phyloP scores from a whole-genome alignment of 2,113 vertebrate genomes.

The Chloroceryle aenea region DNA sequence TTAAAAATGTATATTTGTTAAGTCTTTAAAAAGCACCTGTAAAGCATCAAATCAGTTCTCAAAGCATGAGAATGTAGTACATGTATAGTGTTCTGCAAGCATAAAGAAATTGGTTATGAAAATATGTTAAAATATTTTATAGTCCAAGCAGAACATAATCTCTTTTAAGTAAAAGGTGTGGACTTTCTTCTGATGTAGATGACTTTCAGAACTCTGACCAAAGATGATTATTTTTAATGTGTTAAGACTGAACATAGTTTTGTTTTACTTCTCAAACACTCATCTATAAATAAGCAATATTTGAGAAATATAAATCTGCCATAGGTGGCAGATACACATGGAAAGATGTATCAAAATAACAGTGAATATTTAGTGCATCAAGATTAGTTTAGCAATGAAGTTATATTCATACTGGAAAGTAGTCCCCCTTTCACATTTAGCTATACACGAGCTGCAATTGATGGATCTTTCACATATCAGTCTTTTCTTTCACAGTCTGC shows the following conservation, averaged over 20 bases:
- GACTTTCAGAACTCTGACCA: not conserved
- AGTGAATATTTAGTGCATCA: not conserved
- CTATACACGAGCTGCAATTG: not conserved
- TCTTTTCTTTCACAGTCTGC: not conserved
- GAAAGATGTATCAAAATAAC: not conserved
- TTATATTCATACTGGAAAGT: not conserved
- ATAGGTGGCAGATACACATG: not conserved
- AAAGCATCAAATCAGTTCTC: not conserved
- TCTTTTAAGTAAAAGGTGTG: not conserved
- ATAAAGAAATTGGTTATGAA: not conserved
- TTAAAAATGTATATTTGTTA: not conserved
- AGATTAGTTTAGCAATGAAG: not conserved
- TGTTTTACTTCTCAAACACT: not conserved
- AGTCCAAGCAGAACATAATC: not conserved
- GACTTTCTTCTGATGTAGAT: not conserved
- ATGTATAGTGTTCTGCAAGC: not conserved
- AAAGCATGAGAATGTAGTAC: not conserved
- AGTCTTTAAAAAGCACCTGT: not conserved
- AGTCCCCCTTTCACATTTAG: not conserved
- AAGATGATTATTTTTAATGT: not conserved
- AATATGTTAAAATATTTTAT: not conserved
- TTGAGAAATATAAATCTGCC: not conserved
- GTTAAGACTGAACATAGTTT: not conserved
- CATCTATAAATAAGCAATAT: not conserved
- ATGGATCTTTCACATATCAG: accelerated